Evolutionary conservation across 2,797 vertebrate species (phyloP).

Genomic region (Micromesistius poutassou): DNA sequence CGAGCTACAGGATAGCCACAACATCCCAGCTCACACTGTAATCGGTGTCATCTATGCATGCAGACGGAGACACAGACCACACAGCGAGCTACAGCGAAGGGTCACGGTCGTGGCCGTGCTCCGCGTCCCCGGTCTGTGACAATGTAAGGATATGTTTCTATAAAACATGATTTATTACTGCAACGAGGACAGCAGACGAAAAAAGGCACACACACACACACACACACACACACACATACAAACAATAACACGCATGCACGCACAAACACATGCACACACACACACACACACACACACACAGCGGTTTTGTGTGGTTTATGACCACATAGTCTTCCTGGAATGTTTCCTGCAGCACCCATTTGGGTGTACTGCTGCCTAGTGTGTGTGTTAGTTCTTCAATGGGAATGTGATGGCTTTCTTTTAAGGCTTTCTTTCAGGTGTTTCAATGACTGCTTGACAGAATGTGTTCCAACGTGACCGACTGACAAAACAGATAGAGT

Average conservation of each 20-base stretch:
- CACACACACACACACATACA: neutral
- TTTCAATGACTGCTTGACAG: neutral
- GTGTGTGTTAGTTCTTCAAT: neutral
- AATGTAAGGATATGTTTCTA: neutral
- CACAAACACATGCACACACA: constrained; percentile 5
- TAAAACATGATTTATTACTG: neutral
- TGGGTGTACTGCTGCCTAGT: neutral
- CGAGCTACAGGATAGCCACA: neutral
- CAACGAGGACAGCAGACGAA: neutral
- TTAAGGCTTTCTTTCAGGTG: neutral
- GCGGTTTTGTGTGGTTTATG: constrained; percentile 41
- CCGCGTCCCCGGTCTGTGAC: neutral
- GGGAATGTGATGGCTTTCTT: neutral
- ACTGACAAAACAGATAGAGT: neutral
- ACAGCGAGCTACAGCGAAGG: neutral
- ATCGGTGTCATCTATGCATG: neutral
- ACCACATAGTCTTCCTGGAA: constrained; percentile 15
- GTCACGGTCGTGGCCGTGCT: neutral
- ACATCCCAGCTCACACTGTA: neutral
- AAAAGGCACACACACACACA: neutral
- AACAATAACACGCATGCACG: too few relatives aligned
- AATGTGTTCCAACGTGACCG: neutral
- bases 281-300: constrained; percentile 5
- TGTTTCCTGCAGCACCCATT: constrained; percentile 3
- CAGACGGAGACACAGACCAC: constrained; percentile 4